These are phyloP conservation scores for Catharus bicknelli DNA, from an alignment of 2,113 vertebrate species.

Conservation along the genomic window DNA sequence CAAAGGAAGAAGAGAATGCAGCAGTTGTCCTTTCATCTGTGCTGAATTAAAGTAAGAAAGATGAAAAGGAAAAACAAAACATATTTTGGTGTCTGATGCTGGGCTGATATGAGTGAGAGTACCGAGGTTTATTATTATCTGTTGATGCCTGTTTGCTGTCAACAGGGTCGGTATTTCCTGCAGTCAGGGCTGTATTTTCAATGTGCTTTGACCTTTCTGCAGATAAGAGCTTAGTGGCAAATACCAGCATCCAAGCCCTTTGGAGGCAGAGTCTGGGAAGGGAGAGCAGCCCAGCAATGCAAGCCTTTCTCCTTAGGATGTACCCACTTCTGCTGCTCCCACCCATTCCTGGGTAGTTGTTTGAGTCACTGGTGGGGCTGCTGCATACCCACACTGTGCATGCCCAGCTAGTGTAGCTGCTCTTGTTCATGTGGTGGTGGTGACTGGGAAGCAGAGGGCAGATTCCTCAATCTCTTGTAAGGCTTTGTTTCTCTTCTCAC, in stretches of 20 bases:
- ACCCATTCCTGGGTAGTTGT: background rate
- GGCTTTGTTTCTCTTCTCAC: constrained; percentile 42
- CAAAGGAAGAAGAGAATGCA: background rate
- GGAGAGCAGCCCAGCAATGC: background rate
- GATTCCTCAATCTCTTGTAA: constrained; percentile 21
- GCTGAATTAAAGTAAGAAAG: background rate
- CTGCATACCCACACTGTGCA: accelerated
- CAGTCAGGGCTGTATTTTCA: background rate
- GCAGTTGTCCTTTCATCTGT: background rate
- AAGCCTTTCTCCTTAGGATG: background rate
- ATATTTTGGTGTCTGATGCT: background rate
- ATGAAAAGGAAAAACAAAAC: constrained; percentile 4
- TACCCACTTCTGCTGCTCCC: background rate
- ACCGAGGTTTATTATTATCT: background rate
- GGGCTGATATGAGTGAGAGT: background rate
- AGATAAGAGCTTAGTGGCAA: background rate
- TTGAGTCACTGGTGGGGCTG: background rate
- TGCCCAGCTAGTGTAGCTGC: background rate
- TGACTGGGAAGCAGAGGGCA: constrained; percentile 16
- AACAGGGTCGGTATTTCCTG: background rate
- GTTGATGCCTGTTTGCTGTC: background rate
- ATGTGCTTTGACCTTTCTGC: background rate
- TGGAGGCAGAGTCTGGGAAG: background rate
- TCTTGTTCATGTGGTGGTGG: background rate
- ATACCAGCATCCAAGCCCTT: background rate